Evolutionary conservation across 2,113 vertebrate species (phyloP), one percentile per base, ranked within the genome.

Genomic region (Eupsittula cactorum): DNA sequence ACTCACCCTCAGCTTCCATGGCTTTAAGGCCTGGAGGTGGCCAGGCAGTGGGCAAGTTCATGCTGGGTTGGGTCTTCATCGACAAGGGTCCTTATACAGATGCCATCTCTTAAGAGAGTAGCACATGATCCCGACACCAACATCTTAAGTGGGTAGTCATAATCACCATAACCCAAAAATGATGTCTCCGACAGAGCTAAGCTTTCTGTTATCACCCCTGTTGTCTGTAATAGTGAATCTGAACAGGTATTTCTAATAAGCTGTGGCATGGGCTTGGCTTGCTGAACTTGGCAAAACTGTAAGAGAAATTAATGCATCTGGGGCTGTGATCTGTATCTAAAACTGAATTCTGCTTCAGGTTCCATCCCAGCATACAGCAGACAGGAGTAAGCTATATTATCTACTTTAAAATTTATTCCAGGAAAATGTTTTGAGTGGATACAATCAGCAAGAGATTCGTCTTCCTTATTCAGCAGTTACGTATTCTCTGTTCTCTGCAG

Each of bases 391-490:
- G 75, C 88, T 14, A 42, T 44, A 63, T 69, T 88, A 62, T 42
- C 65, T 80, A 46, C 68, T 82, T 84, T 42, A 42, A 42, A 62
- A 71, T 89, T 95, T 88, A 88, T 91, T 95, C 91, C 73, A 60
- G 75, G 82, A 93, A 89, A 93, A 91, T 67, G 57, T 59, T 94
- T 82, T 77, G 29, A 88, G 50, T 79, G 68, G 64, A 88, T 93
- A 91, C 64, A 94, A 88, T 64, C 29, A 53, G 83, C 0, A 0
- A 90, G 86, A 89, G 71, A 83, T 83, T 89, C 78, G 78, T 59
- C 94, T 91, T 95, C 91, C 88, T 97, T 96, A 91, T 95, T 93
- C 95, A 97, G 94, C 88, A 82, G 81, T 90, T 93, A 74, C 7
- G 7, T 82, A 89, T 71, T 69, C 85, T 71, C 93, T 57, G 59